phyloP scores from a whole-genome alignment of 1,140 invertebrate genomes.

The Ceratitis capitata region DNA sequence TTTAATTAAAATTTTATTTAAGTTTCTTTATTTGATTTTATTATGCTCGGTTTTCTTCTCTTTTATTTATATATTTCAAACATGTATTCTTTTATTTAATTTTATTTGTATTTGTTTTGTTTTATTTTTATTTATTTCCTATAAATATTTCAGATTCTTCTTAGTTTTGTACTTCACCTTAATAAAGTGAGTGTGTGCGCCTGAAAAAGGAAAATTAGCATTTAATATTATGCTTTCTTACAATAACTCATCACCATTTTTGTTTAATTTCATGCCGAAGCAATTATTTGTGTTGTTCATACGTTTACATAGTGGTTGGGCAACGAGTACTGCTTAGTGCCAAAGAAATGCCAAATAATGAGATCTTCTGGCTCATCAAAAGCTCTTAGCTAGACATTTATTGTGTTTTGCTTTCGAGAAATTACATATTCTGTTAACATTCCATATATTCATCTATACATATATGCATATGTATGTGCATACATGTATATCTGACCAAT shows the following conservation, averaged over 20 bases:
- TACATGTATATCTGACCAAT: neutral
- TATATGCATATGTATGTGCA: neutral
- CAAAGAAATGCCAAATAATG: slow-evolving; percentile 17
- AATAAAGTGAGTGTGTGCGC: too few relatives aligned
- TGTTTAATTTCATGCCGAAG: neutral
- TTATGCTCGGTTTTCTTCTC: too few relatives aligned
- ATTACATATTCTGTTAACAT: too few relatives aligned
- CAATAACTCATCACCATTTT: slow-evolving; percentile 34
- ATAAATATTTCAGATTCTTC: neutral
- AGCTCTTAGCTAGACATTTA: slow-evolving; percentile 17
- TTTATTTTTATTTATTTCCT: too few relatives aligned
- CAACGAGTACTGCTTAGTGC: neutral
- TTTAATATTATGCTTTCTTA: neutral
- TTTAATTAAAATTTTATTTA: too few relatives aligned
- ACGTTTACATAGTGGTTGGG: neutral
- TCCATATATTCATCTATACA: too few relatives aligned
- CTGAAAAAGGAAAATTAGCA: neutral
- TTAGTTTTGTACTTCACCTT: neutral
- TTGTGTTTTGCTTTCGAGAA: neutral
- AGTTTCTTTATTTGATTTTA: too few relatives aligned
- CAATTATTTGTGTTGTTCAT: neutral
- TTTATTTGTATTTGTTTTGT: too few relatives aligned
- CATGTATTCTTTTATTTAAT: too few relatives aligned
- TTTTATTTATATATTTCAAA: too few relatives aligned
- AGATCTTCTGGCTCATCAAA: slow-evolving; percentile 26